Base-by-base conservation (phyloP, 2,113 vertebrate species). In the Phaethon lepturus region DNA sequence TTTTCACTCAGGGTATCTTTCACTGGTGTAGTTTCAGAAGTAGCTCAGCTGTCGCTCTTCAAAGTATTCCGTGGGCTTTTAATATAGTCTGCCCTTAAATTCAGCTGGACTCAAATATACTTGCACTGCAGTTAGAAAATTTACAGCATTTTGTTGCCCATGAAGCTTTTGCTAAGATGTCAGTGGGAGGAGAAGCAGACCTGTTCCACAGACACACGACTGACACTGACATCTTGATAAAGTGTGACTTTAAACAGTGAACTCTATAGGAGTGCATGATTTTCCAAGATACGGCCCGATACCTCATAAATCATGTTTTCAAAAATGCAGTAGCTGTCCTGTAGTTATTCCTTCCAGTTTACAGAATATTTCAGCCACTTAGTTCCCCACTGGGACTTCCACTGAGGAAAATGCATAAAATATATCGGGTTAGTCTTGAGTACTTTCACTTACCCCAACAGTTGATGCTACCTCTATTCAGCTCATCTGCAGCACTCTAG, bases 201-300 rank as follows among this genome's bases (percentile, higher is more conserved):
- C n/a, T 4, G 0, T 73, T 60, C 50, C 81, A 12, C 2, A 2
- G 85, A 26, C 75, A 22, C 63, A 4, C 0, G 0, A 18, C 31
- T 76, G 81, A 8, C 42, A 20, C 29, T 23, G 77, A 25, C 50
- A 17, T 5, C 56, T 29, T 18, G n/a, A 2, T 44, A 38, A 78
- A 15, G 7, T n/a, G 78, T 63, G 59, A 3, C 47, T 91, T 60
- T 16, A 68, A 49, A 33, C 77, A 68, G 56, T 40, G 20, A 78
- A 40, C 26, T 53, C 58, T 31, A 2, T 4, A 40, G 77, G 44
- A 82, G 47, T 0, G 18, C 29, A 2, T 3, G 44, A 4, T 66
- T 82, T 83, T 33, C 83, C 83, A 33, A 49, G 69, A 45, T n/a
- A 68, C 1, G 22, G 52, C 49, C 71, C 49, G 31, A 1, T 42